Evolutionary conservation across 2,113 vertebrate species (phyloP).

Genomic region (Sphaerodactylus townsendi): DNA sequence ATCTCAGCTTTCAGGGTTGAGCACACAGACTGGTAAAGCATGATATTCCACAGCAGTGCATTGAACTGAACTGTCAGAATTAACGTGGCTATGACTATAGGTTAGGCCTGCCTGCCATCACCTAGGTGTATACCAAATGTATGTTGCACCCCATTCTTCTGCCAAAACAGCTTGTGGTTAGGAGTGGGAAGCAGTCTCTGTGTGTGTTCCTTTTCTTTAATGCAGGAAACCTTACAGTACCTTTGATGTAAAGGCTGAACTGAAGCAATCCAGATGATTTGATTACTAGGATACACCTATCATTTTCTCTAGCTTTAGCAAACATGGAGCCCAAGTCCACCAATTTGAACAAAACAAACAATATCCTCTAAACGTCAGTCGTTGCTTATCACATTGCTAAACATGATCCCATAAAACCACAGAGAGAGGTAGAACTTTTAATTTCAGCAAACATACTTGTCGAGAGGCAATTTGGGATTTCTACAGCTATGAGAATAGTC

Average conservation of each 20-base stretch:
- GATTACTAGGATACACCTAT: background rate
- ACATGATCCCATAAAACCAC: background rate
- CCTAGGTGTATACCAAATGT: background rate
- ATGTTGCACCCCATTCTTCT: background rate
- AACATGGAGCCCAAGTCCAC: background rate
- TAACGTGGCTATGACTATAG: background rate
- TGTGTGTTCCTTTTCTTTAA: background rate
- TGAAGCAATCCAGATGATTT: background rate
- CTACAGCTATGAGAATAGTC: background rate
- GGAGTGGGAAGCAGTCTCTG: background rate
- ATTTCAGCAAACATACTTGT: background rate
- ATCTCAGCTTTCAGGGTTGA: background rate
- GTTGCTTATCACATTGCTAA: background rate
- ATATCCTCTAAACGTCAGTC: background rate
- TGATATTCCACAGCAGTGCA: background rate
- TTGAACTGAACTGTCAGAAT: background rate
- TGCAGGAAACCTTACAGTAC: background rate
- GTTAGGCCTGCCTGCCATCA: background rate
- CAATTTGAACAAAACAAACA: background rate
- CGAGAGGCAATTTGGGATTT: background rate
- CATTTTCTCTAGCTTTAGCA: background rate
- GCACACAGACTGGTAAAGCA: background rate
- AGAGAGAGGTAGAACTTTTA: background rate
- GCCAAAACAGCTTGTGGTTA: background rate
- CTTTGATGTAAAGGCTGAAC: background rate